Evolutionary conservation across 2,888 invertebrate species (phyloP).

Genomic region (Strigamia crassipes): DNA sequence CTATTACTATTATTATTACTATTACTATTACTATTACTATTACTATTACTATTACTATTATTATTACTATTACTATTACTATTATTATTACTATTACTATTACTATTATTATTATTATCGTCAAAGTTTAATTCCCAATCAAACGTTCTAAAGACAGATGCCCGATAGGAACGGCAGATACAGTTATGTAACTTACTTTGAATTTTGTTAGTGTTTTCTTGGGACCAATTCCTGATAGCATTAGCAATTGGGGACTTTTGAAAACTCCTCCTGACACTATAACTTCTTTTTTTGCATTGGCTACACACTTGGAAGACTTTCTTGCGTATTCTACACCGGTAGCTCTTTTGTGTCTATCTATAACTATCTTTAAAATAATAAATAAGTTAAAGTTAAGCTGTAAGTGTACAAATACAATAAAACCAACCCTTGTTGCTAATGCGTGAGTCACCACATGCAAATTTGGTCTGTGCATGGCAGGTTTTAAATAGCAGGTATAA

Average conservation of each 20-base stretch:
- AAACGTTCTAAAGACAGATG: no score
- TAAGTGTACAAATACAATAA: background rate
- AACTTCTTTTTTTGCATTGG: background rate
- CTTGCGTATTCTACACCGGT: background rate
- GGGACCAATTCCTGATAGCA: slow-evolving; percentile 33
- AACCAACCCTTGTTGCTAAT: background rate
- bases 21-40: no score
- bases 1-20: no score
- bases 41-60: no score
- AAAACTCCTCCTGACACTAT: background rate
- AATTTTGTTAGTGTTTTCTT: background rate
- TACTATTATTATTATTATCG: no score
- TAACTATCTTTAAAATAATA: slow-evolving; percentile 1
- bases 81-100: no score
- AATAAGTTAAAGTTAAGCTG: background rate
- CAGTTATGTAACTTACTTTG: background rate
- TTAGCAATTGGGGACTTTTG: background rate
- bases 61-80: no score
- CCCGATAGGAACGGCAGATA: no score
- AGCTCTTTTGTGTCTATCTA: background rate
- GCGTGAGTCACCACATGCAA: slow-evolving; percentile 39
- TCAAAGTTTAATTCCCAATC: no score
- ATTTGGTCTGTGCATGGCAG: slow-evolving; percentile 41
- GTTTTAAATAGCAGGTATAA: slow-evolving; percentile 43
- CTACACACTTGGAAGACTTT: background rate